Conservation (phyloP, 2,888 invertebrate species). For the Andrena bucephala region DNA sequence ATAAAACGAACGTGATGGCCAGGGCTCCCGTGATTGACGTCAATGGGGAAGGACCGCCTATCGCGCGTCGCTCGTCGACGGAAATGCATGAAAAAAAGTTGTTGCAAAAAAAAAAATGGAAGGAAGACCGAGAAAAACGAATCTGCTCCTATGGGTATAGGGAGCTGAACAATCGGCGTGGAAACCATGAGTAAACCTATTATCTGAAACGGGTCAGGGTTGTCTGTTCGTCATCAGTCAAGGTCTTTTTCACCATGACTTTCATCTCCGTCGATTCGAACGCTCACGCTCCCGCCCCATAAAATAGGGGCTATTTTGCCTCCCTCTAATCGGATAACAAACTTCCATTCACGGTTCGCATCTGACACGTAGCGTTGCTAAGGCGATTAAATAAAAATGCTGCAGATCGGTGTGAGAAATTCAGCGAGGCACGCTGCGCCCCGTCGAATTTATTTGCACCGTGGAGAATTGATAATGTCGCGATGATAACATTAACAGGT, state of each 20-base stretch:
- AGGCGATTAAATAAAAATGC: background rate
- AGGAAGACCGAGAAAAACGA: background rate
- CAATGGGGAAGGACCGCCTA: constrained; percentile 24
- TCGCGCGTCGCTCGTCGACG: background rate
- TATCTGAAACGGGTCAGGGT: constrained; percentile 41
- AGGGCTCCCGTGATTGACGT: constrained; percentile 46
- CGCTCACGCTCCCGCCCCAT: background rate
- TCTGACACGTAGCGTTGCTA: background rate
- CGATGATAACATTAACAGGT: no score
- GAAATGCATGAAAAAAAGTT: constrained; percentile 34
- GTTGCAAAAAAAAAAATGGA: constrained; percentile 16
- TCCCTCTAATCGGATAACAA: constrained; percentile 3
- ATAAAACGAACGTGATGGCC: constrained; percentile 24
- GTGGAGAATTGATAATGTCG: no score
- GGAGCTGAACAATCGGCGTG: constrained; percentile 31
- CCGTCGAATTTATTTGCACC: no score
- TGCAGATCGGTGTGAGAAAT: background rate
- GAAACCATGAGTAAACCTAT: constrained; percentile 33
- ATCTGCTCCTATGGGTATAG: constrained; percentile 25
- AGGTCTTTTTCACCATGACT: constrained; percentile 22
- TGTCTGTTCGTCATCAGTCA: constrained; percentile 21
- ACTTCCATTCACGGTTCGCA: background rate
- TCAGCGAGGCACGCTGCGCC: no score
- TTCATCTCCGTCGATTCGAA: background rate
- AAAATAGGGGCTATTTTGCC: background rate